Base-by-base conservation (phyloP, 2,888 invertebrate genomes). In the Drosophila demipolita region DNA sequence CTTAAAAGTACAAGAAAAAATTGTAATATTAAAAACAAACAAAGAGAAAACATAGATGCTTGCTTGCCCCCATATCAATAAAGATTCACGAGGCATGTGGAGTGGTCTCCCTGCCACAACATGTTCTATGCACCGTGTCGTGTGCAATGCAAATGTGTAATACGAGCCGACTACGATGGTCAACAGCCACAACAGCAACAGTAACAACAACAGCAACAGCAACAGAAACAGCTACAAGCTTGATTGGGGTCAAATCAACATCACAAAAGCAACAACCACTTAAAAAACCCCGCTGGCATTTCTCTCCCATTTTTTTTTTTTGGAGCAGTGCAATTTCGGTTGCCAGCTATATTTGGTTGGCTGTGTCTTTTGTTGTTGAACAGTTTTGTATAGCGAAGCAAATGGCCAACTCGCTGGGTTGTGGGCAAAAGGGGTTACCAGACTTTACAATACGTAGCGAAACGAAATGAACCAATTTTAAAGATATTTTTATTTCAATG, bases 241-340 rank as follows among this genome's bases (percentile, higher is more conserved):
- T 81, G 80, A 82, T 82, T 86, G 76, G 75, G 83, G 86, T 83
- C 78, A 86, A 83, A 78, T 86, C 83, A 82, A 78, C 81, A 79
- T 75, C 66, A 75, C 66, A 67, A 65, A 59, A 72, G 50, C 75
- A 82, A 66, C 58, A 64, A 67, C 36, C 38, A 45, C 64, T 53
- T 57, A 53, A 38, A 33, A 52, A n/a, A 45, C 23, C 45, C 36
- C 53, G 50, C 58, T 49, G 35, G 45, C 45, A 45, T 45, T 45
- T 45, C 45, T 45, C 45, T 45, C 23, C 26, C 32, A 50, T 26
- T 50, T 26, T 26, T 26, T 26, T 29, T 29, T 29, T 45, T 63
- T n/a, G 33, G 36, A 23, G 8, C 20, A 11, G 11, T 32, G 54
- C 68, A 66, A 67, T 75, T 72, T 63, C 62, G 64, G 72, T 49